Evolutionary conservation across 2,888 invertebrate genomes (phyloP).

Genomic region (Congeria kusceri): DNA sequence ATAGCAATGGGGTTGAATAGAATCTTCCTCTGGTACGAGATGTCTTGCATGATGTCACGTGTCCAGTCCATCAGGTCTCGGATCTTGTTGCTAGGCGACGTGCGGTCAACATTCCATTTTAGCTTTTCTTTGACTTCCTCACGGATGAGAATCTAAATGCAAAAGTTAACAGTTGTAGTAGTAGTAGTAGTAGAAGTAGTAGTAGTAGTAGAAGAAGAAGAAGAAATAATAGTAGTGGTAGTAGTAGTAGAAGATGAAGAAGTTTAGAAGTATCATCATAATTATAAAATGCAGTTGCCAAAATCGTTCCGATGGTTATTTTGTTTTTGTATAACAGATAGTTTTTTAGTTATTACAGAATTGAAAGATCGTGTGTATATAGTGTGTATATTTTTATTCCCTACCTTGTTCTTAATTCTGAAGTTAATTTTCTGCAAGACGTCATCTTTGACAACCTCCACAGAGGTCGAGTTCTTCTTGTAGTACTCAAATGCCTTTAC

Average conservation of each 20-base stretch:
- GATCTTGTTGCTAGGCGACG: conserved; percentile 85
- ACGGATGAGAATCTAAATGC: conserved; percentile 80
- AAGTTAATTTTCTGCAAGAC: conserved; percentile 85
- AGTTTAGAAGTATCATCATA: too few species aligned
- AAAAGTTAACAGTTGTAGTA: too few species aligned
- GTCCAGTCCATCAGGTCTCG: conserved; percentile 85
- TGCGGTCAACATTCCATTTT: conserved; percentile 85
- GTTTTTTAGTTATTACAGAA: too few species aligned
- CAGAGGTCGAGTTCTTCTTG: conserved; percentile 83
- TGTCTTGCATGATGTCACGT: conserved; percentile 84
- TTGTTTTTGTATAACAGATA: too few species aligned
- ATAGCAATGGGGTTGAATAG: conserved; percentile 83
- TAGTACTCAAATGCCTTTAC: conserved; percentile 83
- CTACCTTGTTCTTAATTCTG: conserved; percentile 84
- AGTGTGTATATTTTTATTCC: background rate
- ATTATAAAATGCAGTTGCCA: too few species aligned
- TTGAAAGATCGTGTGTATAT: background rate
- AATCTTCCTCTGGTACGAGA: conserved; percentile 84
- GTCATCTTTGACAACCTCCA: conserved; percentile 84
- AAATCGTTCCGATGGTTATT: too few species aligned
- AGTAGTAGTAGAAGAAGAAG: too few species aligned
- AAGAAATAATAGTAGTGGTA: too few species aligned
- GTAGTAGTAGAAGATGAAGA: too few species aligned
- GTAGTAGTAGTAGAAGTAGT: too few species aligned
- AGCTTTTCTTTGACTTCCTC: conserved; percentile 85